Conservation (phyloP, 1,140 invertebrate species). For the Listronotus bonariensis region DNA sequence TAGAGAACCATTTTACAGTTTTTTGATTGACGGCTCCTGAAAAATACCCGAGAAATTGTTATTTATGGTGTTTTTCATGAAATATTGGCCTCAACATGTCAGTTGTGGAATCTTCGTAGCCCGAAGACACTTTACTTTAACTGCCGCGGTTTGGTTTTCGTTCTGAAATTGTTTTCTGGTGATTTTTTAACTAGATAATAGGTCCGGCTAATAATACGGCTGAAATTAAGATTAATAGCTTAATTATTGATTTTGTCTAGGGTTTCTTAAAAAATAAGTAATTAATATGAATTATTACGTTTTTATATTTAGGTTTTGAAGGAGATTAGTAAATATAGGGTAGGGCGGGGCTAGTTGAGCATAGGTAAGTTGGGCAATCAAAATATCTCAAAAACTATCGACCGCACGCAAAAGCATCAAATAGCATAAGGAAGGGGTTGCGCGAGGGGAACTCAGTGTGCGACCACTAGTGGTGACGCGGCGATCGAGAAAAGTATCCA, state of each 20-base stretch:
- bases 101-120: conserved; percentile 10
- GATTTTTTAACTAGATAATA: conserved; percentile 3
- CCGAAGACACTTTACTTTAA: not conserved
- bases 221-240: conserved; percentile 4
- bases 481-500: no score
- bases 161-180: not conserved
- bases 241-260: not conserved
- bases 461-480: no score
- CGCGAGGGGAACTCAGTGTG: no score
- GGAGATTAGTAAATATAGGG: no score
- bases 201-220: not conserved
- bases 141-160: not conserved
- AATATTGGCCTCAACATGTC: conserved; percentile 26
- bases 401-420: no score
- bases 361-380: no score
- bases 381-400: no score
- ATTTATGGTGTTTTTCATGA: conserved; percentile 29
- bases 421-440: no score
- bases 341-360: no score
- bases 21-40: conserved; percentile 29
- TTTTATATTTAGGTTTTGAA: no score
- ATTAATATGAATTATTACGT: no score
- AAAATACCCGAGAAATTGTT: conserved; percentile 32
- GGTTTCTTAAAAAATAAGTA: no score
- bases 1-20: conserved; percentile 11